Evolutionary conservation across 2,888 invertebrate species (phyloP).

Genomic region (Philopedon plagiatum): DNA sequence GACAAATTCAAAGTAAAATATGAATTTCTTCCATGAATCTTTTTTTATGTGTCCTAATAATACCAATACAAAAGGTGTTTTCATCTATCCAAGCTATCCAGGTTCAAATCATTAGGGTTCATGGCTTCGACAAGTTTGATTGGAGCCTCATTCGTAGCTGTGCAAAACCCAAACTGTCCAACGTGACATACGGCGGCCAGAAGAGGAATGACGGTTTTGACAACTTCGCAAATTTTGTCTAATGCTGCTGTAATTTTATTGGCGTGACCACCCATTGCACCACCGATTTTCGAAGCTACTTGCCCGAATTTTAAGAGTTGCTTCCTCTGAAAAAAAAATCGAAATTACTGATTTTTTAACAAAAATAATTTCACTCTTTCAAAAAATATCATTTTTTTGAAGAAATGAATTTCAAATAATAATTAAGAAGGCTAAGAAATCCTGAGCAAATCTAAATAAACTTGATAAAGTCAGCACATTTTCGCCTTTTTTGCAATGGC

Average conservation of each 20-base stretch:
- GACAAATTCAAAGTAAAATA: too few species aligned
- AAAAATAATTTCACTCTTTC: too few species aligned
- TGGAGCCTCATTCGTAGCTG: constrained; percentile 62
- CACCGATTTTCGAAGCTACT: constrained; percentile 63
- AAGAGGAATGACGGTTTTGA: constrained; percentile 66
- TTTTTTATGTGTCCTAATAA: too few species aligned
- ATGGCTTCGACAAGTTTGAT: constrained; percentile 58
- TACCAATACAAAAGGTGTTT: too few species aligned
- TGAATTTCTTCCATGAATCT: too few species aligned
- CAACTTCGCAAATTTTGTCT: constrained; percentile 66
- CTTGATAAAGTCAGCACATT: too few species aligned
- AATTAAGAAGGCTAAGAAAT: too few species aligned
- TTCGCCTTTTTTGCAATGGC: too few species aligned
- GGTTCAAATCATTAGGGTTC: constrained; percentile 56
- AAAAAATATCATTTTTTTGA: too few species aligned
- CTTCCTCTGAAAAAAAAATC: constrained; percentile 56
- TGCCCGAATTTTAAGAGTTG: constrained; percentile 63
- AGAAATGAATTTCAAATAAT: too few species aligned
- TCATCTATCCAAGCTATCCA: constrained; percentile 53
- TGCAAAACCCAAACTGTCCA: constrained; percentile 66
- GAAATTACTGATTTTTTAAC: neutral
- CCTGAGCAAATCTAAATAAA: too few species aligned
- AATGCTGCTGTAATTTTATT: constrained; percentile 62
- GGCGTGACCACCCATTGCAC: constrained; percentile 63
- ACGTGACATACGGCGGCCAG: constrained; percentile 66